Percentiles rank a stretch among this genome's conserved stretches.
Evolutionary conservation across 2,113 vertebrate genomes (phyloP).

Genomic region (Lophius piscatorius): DNA sequence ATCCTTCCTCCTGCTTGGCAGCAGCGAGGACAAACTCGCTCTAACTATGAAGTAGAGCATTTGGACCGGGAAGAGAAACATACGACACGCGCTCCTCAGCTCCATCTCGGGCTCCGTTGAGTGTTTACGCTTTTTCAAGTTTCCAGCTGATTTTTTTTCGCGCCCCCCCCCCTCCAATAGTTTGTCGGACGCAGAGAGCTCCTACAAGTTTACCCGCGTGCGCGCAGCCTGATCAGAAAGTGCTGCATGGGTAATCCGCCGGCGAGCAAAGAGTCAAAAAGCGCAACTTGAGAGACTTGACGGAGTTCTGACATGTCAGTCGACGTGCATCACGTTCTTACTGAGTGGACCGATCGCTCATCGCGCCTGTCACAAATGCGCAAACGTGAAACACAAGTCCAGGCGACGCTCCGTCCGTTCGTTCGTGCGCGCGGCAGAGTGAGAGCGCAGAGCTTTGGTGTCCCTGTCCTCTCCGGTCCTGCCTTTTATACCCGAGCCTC

Average conservation of each 20-base stretch:
- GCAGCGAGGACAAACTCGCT: conserved; percentile 78
- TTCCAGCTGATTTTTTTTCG: too few species aligned
- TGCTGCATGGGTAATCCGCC: conserved; percentile 40
- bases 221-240: neutral
- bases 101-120: conserved; percentile 77
- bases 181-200: neutral
- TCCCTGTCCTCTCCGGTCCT: conserved; percentile 25
- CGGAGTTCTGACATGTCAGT: conserved; percentile 41
- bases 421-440: conserved; percentile 31
- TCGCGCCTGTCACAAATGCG: conserved; percentile 46
- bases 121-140: too few species aligned
- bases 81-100: conserved; percentile 83
- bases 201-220: conserved; percentile 21
- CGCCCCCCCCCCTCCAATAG: too few species aligned
- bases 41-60: conserved; percentile 82
- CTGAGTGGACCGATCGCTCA: conserved; percentile 40
- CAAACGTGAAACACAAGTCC: conserved; percentile 41
- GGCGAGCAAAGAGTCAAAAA: neutral
- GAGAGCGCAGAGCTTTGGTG: conserved; percentile 33
- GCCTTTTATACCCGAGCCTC: conserved; percentile 58
- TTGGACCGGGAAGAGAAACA: conserved; percentile 87
- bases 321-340: conserved; percentile 20
- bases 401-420: conserved; percentile 42
- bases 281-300: conserved; percentile 1
- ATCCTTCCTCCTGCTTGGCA: conserved; percentile 85